Evolutionary conservation across 2,888 invertebrate genomes (phyloP), one percentile per base, ranked within the genome.

Genomic region (Drosophila sordidapex): DNA sequence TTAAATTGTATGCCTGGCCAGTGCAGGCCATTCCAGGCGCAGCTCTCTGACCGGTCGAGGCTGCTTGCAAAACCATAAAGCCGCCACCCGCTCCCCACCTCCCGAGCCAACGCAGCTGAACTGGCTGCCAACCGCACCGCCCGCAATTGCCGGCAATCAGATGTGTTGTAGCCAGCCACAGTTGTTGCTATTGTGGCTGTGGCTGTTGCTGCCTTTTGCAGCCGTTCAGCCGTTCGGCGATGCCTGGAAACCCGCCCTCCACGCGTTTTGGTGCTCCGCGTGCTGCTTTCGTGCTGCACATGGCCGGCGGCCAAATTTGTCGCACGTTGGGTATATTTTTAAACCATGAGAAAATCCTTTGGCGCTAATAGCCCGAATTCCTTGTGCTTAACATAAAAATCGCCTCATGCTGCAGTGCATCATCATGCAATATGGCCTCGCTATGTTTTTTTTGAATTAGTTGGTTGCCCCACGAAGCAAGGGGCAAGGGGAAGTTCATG

Each of bases 291-390:
- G 87, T 87, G 90, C 87, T 90, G 88, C 79, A 90, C 63, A 82
- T 88, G 79, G 87, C 87, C 87, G 76, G 77, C 61, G 87, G 87
- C 90, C 66, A 90, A 88, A 90, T 89, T 89, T 88, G 81, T 86
- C 81, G 83, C 86, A 83, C 83, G 87, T 90, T 88, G 82, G 72
- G 87, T 90, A 90, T 90, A 90, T 90, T 91, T 90, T 90, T 90
- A 92, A 92, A 91, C 91, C 92, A 92, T 91, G 91, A 91, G 91
- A 91, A 91, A 91, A 92, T 91, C 92, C 91, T 89, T 91, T 91
- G 91, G 92, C 91, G 91, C 92, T 92, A 91, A 91, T 91, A 91
- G 91, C 90, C 90, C 90, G 90, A 91, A 92, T 91, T 90, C 86
- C 87, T 89, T 86, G 83, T 90, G 90, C 87, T 88, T 83, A 89